Evolutionary conservation across 2,113 vertebrate species (phyloP).

Genomic region (Syngnathoides biaculeatus): DNA sequence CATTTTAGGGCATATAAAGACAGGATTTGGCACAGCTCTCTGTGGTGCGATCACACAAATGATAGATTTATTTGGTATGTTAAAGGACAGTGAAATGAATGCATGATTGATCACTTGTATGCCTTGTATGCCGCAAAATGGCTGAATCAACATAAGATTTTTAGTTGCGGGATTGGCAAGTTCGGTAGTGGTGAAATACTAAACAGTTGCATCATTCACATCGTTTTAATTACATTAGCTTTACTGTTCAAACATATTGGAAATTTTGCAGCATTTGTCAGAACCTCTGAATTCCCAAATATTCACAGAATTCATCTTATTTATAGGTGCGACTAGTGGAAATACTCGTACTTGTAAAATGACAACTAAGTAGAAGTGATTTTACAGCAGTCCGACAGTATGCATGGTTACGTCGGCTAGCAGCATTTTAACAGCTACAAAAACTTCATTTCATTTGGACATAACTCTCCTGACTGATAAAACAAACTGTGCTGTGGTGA

Average conservation of each 20-base stretch:
- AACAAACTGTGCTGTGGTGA: background rate
- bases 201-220: conserved; percentile 4
- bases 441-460: background rate
- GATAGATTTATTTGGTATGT: conserved; percentile 6
- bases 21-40: conserved; percentile 9
- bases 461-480: background rate
- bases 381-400: too few species aligned
- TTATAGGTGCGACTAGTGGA: too few species aligned
- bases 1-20: conserved; percentile 24
- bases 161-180: conserved; percentile 20
- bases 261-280: background rate
- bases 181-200: conserved; percentile 14
- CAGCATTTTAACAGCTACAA: background rate
- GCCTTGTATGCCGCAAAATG: conserved; percentile 15
- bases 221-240: background rate
- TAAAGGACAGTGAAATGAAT: conserved; percentile 23
- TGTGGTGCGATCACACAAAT: background rate
- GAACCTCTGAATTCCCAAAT: too few species aligned
- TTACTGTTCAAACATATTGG: background rate
- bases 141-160: conserved; percentile 25
- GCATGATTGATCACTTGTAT: conserved; percentile 12
- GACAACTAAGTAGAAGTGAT: too few species aligned
- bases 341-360: too few species aligned
- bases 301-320: too few species aligned
- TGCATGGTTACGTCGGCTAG: background rate